Base-by-base conservation (phyloP, 2,888 invertebrate genomes). In the Eupithecia tripunctaria region DNA sequence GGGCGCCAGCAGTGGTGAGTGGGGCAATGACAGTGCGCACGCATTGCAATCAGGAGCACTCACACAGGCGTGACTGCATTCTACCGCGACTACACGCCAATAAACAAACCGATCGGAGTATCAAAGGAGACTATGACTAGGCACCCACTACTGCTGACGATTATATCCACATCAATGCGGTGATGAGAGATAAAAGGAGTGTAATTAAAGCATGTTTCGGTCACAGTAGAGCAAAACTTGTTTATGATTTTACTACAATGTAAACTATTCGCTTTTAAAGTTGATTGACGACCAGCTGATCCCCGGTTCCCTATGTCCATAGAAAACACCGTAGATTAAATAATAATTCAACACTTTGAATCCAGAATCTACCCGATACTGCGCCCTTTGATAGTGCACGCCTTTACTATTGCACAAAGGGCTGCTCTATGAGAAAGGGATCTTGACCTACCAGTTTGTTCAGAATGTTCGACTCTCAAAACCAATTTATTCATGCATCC, bases 401-500 rank as follows among this genome's bases (percentile, higher is more conserved):
- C 89, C 89, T 91, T 92, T 89, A 91, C 93, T 92, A 93, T 89
- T 82, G 86, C 86, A 93, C 92, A 93, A 93, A 92, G 82, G 88
- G 86, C 79, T 90, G 85, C 88, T 94, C 93, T 94, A 94, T 94
- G 93, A 94, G 94, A 94, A 94, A 92, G 89, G 93, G 90, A 93
- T 93, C 94, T 92, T 92, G 94, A 94, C 91, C 93, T 94, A 94
- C 94, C 94, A 94, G 94, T 94, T 94, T 90, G 86, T 89, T 88
- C 88, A 85, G 89, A 90, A 88, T 85, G 87, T 89, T 89, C 89
- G 83, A 89, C 87, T 91, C 89, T 89, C 87, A 90, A 92, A 91
- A 92, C 91, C 91, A 92, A 93, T 93, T 93, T 93, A 93, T 94
- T 93, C 93, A 93, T 93, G 91, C 92, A 92, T 91, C 89, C 90